Conservation (phyloP, 64 coral and sea anemone genomes). For the Porites australiensis region DNA sequence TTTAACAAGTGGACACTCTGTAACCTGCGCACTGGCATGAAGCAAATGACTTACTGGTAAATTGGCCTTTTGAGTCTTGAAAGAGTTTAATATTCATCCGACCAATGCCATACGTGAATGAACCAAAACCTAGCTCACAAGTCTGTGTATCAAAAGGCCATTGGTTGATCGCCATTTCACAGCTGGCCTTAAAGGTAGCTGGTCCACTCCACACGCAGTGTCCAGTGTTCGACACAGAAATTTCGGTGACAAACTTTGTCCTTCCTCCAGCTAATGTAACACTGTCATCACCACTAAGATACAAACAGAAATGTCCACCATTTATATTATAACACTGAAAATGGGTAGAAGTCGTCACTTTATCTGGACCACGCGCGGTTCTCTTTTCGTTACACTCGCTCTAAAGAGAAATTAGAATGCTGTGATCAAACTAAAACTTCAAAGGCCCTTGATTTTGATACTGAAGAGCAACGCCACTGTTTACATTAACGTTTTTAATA, state of each 20-base stretch:
- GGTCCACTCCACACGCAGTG: constrained; percentile 72
- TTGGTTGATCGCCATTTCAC: constrained; percentile 15
- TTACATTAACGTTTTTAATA: no score
- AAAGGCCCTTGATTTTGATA: no score
- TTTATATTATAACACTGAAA: no score
- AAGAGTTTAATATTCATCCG: constrained; percentile 30
- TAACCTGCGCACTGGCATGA: no score
- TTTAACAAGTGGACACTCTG: no score
- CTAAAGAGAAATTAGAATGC: no score
- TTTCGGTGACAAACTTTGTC: constrained; percentile 48
- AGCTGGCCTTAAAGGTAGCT: constrained; percentile 52
- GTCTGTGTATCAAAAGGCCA: constrained; percentile 65
- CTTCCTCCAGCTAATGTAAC: constrained; percentile 37
- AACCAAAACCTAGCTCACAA: constrained; percentile 65
- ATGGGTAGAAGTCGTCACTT: no score
- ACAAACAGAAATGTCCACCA: background rate
- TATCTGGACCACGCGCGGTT: no score
- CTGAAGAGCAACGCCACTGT: no score
- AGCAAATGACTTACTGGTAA: background rate
- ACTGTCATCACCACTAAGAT: constrained; percentile 51
- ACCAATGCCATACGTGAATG: constrained; percentile 48
- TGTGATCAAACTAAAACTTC: no score
- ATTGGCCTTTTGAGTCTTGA: constrained; percentile 1
- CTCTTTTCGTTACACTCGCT: no score
- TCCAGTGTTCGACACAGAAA: constrained; percentile 5